Conservation (phyloP, 2,888 invertebrate genomes). For the Phymatocera aterrima region DNA sequence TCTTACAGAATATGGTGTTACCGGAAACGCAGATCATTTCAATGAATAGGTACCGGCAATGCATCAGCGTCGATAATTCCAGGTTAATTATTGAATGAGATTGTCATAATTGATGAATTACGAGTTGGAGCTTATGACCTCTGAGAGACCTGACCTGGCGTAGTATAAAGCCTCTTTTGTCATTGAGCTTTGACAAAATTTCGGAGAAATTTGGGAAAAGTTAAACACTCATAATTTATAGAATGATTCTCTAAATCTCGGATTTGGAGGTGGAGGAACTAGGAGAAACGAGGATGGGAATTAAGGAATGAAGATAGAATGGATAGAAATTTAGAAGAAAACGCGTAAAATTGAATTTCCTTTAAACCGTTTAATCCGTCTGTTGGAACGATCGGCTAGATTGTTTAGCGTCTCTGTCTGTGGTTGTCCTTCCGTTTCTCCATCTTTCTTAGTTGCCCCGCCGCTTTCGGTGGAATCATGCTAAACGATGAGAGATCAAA, state of each 20-base stretch:
- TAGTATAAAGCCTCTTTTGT: neutral
- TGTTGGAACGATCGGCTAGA: slow-evolving; percentile 56
- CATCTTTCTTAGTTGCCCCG: slow-evolving; percentile 36
- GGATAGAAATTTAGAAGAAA: slow-evolving; percentile 4
- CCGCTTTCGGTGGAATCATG: slow-evolving; percentile 69
- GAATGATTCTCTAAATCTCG: neutral
- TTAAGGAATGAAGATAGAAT: neutral
- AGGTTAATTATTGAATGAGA: neutral
- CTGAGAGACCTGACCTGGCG: neutral
- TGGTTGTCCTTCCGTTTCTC: slow-evolving; percentile 46
- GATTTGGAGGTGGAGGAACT: neutral
- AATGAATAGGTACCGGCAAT: neutral
- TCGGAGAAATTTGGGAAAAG: neutral
- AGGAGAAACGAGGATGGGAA: neutral
- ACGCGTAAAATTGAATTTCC: slow-evolving; percentile 43
- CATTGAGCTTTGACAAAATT: slow-evolving; percentile 6
- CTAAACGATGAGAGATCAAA: slow-evolving; percentile 73
- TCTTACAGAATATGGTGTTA: too few relatives aligned
- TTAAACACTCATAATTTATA: neutral
- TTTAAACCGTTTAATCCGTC: slow-evolving; percentile 41
- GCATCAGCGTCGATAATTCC: neutral
- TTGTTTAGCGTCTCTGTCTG: slow-evolving; percentile 58
- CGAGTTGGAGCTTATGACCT: neutral
- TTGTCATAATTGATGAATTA: neutral
- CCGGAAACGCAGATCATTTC: neutral